A percentile compares a stretch with the other conserved stretches of the same genome.
These are phyloP conservation scores for Rhopalosiphum nymphaeae DNA, from an alignment of 2,888 invertebrate genomes.

Conservation along the genomic window DNA sequence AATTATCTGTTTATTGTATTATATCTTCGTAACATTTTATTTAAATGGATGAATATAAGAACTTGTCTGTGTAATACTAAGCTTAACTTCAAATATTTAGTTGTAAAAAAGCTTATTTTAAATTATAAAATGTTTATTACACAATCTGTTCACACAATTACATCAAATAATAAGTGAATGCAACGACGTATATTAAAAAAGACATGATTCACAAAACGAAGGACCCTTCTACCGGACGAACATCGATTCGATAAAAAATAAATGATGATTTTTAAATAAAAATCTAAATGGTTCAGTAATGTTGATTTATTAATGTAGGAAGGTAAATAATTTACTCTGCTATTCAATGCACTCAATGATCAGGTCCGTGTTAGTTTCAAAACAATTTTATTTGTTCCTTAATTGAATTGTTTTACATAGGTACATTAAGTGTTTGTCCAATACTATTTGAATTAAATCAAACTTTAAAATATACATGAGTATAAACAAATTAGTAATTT, in stretches of 20 bases:
- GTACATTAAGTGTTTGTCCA: background rate
- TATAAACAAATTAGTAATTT: background rate
- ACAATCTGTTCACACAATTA: background rate
- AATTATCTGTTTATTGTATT: background rate
- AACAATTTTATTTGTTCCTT: background rate
- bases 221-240: background rate
- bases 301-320: background rate
- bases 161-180: background rate
- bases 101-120: background rate
- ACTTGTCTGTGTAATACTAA: background rate
- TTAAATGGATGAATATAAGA: background rate
- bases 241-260: background rate
- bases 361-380: background rate
- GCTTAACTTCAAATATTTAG: background rate
- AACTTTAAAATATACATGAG: background rate
- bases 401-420: background rate
- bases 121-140: background rate
- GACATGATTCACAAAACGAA: background rate
- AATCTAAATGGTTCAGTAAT: background rate
- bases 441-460: background rate
- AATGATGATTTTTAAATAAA: background rate
- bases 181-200: background rate
- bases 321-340: background rate
- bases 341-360: background rate
- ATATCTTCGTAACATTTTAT: background rate